phyloP scores from a whole-genome alignment of 2,797 vertebrate genomes.

The Urocyon cinereoargenteus region DNA sequence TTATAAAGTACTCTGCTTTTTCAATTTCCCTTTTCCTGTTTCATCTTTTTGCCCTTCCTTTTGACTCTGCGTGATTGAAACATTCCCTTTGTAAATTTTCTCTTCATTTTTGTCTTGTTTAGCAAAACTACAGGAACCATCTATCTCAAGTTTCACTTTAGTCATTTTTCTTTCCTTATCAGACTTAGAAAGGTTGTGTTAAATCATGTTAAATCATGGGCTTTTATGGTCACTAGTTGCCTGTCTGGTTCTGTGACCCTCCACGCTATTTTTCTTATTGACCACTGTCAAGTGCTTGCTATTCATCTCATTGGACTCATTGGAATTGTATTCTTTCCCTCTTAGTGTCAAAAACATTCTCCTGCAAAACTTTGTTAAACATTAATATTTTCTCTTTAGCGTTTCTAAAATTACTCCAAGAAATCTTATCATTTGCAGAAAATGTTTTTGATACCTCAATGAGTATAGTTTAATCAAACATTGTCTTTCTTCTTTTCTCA shows the following conservation, averaged over 20 bases:
- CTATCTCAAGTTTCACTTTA: background rate
- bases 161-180: background rate
- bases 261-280: background rate
- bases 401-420: background rate
- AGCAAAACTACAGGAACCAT: background rate
- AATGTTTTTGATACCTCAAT: background rate
- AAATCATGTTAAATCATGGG: background rate
- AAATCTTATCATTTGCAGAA: background rate
- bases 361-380: background rate
- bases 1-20: slow-evolving; percentile 23
- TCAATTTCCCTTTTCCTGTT: background rate
- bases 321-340: background rate
- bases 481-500: background rate
- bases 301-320: background rate
- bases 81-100: background rate
- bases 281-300: background rate
- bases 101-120: slow-evolving; percentile 6
- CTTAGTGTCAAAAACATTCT: background rate
- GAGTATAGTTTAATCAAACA: background rate
- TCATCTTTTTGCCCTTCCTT: background rate
- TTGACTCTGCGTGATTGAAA: background rate
- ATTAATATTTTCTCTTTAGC: background rate
- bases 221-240: background rate
- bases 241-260: background rate
- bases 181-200: background rate